Evolutionary conservation across 92 coral and sea anemone genomes (phyloP), one percentile per base, ranked within the genome.

Genomic region (Palythoa heliodiscus): DNA sequence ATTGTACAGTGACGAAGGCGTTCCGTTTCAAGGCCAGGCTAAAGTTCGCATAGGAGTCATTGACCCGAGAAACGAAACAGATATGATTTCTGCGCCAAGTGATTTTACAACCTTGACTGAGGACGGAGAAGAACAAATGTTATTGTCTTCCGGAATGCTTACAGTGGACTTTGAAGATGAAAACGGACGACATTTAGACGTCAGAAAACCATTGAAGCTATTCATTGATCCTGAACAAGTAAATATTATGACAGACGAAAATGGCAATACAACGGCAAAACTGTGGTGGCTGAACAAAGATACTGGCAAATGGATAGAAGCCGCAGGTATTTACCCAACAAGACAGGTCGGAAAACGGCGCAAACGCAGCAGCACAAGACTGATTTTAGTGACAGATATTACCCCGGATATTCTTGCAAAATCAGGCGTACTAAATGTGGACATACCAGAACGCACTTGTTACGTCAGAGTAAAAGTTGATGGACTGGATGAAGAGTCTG

Each of bases 231-330:
- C 85, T 9, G 92, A 86, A 71, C 70, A 79, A 52, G 70, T 79
- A 35, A 89, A 87, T 43, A 22, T 81, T 8, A 64, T 68, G 23
- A 37, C 25, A 12, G 52, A 55, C 37, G 11, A 55, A 7, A 80
- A 75, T 38, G 67, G 38, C 7, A 72, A 48, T 22, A 82, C 87
- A 40, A 71, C 73, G 0, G 53, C 89, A 11, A 72, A 89, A 47
- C 86, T 89, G 76, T 89, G 89, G 89, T 89, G 85, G 73, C 79
- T 89, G 58, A 83, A 89, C 68, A 81, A 86, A 66, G 82, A 89
- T 69, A 89, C 89, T 14, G 92, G 89, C 35, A 68, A 89, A 37
- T 89, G 92, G 92, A 58, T 47, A 61, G 77, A 69, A 53, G 87
- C 76, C 13, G n/a, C 71, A 66, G 24, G 19, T n/a, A 4, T 66